phyloP scores from a whole-genome alignment of 2,113 vertebrate genomes.

The Callorhinus ursinus region DNA sequence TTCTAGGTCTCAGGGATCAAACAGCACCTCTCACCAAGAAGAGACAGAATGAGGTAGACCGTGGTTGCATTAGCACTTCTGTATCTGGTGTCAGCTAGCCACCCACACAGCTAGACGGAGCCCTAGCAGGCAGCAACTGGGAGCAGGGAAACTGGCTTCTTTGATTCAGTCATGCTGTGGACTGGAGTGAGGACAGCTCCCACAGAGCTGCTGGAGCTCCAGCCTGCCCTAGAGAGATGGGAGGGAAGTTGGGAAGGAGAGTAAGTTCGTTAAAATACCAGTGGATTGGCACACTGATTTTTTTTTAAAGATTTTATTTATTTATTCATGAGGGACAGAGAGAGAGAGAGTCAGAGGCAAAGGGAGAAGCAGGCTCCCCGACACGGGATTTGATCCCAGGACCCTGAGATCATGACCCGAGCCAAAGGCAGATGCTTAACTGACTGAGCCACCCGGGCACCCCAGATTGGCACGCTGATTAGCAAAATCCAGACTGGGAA shows the following conservation, averaged over 20 bases:
- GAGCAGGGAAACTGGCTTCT: not conserved
- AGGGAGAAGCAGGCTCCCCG: too few species aligned
- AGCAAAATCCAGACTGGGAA: slow-evolving; percentile 6
- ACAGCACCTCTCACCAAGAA: not conserved
- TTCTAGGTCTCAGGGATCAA: slow-evolving; percentile 12
- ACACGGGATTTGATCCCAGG: too few species aligned
- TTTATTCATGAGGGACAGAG: not conserved
- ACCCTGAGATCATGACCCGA: too few species aligned
- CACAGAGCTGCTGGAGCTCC: not conserved
- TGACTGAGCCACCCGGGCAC: too few species aligned
- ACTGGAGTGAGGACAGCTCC: not conserved
- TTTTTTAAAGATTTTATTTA: not conserved
- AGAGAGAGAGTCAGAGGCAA: too few species aligned
- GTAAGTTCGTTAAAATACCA: slow-evolving; percentile 29
- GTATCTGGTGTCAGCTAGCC: not conserved
- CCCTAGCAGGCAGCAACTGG: slow-evolving; percentile 16
- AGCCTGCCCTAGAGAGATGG: not conserved
- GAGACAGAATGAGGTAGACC: not conserved
- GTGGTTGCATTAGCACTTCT: not conserved
- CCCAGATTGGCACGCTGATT: not conserved
- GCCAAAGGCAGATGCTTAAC: not conserved
- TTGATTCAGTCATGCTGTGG: slow-evolving; percentile 18
- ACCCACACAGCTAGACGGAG: not conserved
- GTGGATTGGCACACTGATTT: not conserved
- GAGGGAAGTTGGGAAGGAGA: not conserved